Evolutionary conservation across 2,888 invertebrate genomes (phyloP), one percentile per base, ranked within the genome.

Genomic region (Autographa gamma): DNA sequence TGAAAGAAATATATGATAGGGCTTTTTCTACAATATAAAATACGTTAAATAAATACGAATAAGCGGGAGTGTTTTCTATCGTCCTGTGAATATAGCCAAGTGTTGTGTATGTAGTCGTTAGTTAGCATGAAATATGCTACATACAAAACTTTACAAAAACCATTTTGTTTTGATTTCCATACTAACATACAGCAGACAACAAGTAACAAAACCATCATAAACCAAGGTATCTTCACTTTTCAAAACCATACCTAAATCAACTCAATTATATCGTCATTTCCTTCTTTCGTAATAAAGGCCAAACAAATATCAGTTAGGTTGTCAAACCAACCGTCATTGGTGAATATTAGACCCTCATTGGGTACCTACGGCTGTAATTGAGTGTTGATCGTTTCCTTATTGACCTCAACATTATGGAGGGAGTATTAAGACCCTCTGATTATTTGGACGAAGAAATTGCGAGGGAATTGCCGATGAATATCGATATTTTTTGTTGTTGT

Each of bases 301-400:
- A 32, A 32, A 78, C 71, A 81, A 56, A 78, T 81, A 74, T 74
- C 64, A 78, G 63, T 81, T 68, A 66, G 69, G 19, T 66, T 63
- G 67, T 72, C 72, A 70, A 81, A 81, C 74, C 67, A 78, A 74
- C 69, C 60, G 71, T 56, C 61, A 56, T 58, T 60, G 60, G 18
- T 32, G 65, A 70, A 81, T 78, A 78, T 78, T 79, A 81, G 75
- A 81, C 79, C 72, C 69, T 79, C 71, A 63, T 81, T 75, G 72
- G 67, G 71, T 9, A n/a, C n/a, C n/a, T n/a, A 63, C 63, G 54
- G 19, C 54, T 58, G 70, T 73, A 61, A 80, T 68, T 32, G 71
- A 69, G 63, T 61, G 65, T 60, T 76, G 73, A 81, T 69, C 32
- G 71, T 60, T 70, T 69, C 59, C 68, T 73, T 72, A 75, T 72